Percentiles rank a stretch among this genome's conserved stretches.
Evolutionary conservation across 1,140 invertebrate species (phyloP).

Genomic region (Ostrea edulis): DNA sequence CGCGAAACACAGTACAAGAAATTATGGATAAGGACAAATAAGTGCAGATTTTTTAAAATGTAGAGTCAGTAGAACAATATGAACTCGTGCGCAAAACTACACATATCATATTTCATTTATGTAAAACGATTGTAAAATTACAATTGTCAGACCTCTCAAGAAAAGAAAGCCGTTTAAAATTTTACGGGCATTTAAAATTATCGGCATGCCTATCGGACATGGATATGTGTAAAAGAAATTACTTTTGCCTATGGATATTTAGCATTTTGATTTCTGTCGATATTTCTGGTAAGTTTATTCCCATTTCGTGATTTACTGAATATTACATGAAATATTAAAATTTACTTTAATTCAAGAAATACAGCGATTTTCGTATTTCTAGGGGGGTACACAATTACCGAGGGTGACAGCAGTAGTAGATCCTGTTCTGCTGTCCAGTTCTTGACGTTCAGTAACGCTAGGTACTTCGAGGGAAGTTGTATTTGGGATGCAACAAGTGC

Average conservation of each 20-base stretch:
- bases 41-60: too few species aligned
- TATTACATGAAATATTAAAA: not conserved
- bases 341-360: not conserved
- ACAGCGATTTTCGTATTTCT: not conserved
- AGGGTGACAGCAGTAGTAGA: not conserved
- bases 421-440: not conserved
- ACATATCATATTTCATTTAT: too few species aligned
- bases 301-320: not conserved
- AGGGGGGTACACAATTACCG: not conserved
- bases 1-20: too few species aligned
- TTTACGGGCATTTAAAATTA: too few species aligned
- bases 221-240: not conserved
- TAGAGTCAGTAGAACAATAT: too few species aligned
- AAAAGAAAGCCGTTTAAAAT: too few species aligned
- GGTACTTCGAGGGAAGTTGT: not conserved
- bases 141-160: too few species aligned
- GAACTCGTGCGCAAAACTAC: too few species aligned
- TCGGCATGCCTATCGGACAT: not conserved
- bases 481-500: not conserved
- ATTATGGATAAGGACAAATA: too few species aligned
- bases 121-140: too few species aligned
- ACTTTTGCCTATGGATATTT: not conserved
- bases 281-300: not conserved
- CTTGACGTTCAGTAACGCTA: not conserved
- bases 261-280: not conserved